Evolutionary conservation across 2,797 vertebrate genomes (phyloP).

Genomic region (Poliocrania exsul): DNA sequence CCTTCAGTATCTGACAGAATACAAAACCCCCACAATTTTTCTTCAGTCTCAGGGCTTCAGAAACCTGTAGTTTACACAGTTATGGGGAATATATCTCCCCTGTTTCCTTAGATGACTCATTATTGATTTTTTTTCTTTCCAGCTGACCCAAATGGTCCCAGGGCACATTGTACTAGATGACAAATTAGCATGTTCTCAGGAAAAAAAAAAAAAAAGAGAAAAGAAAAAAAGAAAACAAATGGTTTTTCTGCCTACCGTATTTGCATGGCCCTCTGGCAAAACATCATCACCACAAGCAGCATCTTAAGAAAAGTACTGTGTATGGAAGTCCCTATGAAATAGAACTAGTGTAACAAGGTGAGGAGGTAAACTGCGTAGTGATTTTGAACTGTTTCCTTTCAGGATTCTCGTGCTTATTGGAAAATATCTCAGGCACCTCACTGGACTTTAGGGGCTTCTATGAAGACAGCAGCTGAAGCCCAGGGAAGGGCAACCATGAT

Average conservation of each 20-base stretch:
- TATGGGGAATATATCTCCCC: neutral
- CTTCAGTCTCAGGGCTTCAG: neutral
- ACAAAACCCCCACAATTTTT: neutral
- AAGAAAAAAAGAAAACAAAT: neutral
- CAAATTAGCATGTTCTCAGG: neutral
- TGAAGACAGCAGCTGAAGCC: neutral
- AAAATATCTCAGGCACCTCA: neutral
- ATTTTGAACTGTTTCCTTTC: neutral
- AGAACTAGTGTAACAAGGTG: neutral
- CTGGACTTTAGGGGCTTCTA: neutral
- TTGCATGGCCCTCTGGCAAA: neutral
- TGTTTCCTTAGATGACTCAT: neutral
- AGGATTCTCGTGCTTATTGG: neutral
- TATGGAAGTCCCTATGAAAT: neutral
- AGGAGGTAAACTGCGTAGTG: neutral
- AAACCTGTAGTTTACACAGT: neutral
- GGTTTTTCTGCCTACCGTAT: neutral
- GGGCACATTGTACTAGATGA: neutral
- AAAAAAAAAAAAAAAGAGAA: neutral
- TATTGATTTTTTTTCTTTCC: constrained; percentile 24
- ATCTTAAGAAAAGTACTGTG: neutral
- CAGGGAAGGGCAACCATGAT: neutral
- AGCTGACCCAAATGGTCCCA: neutral
- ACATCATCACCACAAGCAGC: neutral
- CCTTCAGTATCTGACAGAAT: constrained; percentile 39